These are phyloP conservation scores for Hecatera dysodea DNA, from an alignment of 2,888 invertebrate species.

Conservation along the genomic window DNA sequence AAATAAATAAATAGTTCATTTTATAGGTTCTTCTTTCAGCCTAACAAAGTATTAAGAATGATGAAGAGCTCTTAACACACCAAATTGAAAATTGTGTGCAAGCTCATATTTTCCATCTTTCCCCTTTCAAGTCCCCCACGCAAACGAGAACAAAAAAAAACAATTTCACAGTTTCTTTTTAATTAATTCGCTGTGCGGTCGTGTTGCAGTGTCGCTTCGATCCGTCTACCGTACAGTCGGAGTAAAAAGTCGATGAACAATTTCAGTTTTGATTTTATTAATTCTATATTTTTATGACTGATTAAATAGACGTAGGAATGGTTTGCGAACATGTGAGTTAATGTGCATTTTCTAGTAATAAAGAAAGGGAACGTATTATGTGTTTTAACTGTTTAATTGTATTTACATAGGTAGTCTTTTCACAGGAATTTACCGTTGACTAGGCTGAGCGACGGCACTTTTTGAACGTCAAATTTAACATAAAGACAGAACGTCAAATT, in stretches of 20 bases:
- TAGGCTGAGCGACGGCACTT: too few species aligned
- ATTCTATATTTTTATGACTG: neutral
- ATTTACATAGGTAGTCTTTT: too few species aligned
- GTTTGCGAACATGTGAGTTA: too few species aligned
- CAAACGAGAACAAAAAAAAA: slow-evolving; percentile 34
- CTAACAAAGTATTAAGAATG: neutral
- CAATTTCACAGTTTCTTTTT: slow-evolving; percentile 39
- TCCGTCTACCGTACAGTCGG: slow-evolving; percentile 11
- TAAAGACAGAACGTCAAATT: too few species aligned
- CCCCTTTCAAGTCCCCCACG: slow-evolving; percentile 1
- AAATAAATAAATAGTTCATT: too few species aligned
- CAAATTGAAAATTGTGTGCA: slow-evolving; percentile 11
- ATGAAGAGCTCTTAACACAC: slow-evolving; percentile 1
- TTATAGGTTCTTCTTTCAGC: neutral
- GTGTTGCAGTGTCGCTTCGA: slow-evolving; percentile 35
- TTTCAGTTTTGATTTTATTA: neutral
- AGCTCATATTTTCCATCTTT: slow-evolving; percentile 25
- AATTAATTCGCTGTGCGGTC: slow-evolving; percentile 55
- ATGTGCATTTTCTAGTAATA: too few species aligned
- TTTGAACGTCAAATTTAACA: too few species aligned
- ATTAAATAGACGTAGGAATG: too few species aligned
- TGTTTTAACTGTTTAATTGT: too few species aligned
- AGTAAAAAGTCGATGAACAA: slow-evolving; percentile 4
- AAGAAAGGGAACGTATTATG: too few species aligned
- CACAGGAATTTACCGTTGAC: too few species aligned